Evolutionary conservation across 2,888 invertebrate species (phyloP).

Genomic region (Bellardia bayeri): DNA sequence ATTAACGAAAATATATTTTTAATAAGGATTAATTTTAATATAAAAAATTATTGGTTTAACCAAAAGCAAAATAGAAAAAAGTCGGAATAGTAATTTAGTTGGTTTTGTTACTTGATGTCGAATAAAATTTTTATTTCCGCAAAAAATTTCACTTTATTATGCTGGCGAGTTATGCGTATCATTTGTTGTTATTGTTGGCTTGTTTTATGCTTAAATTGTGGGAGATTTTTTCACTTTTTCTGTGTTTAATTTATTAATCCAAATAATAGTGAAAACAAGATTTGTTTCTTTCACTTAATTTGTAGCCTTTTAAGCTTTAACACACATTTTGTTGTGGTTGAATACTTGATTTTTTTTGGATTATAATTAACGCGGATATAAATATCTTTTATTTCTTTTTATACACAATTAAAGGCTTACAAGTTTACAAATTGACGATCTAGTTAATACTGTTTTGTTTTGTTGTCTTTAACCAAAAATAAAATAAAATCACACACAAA

Average conservation of each 20-base stretch:
- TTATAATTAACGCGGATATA: not conserved
- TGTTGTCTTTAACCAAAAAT: not conserved
- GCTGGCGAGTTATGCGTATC: slow-evolving; percentile 77
- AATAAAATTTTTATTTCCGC: slow-evolving; percentile 80
- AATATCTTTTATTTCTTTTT: not conserved
- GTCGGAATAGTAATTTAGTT: not conserved
- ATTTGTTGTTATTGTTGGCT: slow-evolving; percentile 75
- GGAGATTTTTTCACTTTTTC: not conserved
- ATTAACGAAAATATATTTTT: slow-evolving; percentile 33
- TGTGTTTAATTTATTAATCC: slow-evolving; percentile 10
- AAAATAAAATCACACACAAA: slow-evolving; percentile 15
- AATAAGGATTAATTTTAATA: slow-evolving; percentile 37
- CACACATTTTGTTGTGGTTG: not conserved
- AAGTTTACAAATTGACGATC: slow-evolving; percentile 28
- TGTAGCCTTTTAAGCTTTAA: not conserved
- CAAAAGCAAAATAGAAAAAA: not conserved
- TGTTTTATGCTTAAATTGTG: slow-evolving; percentile 6
- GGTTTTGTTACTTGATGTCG: not conserved
- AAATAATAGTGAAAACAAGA: not conserved
- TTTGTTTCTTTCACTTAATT: slow-evolving; percentile 15
- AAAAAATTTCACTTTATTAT: slow-evolving; percentile 81
- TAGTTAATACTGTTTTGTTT: slow-evolving; percentile 36
- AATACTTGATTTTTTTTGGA: not conserved
- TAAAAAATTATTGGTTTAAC: slow-evolving; percentile 8
- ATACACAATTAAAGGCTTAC: not conserved